phyloP scores from a whole-genome alignment of 1,140 invertebrate genomes.

The Eufriesea mexicana region DNA sequence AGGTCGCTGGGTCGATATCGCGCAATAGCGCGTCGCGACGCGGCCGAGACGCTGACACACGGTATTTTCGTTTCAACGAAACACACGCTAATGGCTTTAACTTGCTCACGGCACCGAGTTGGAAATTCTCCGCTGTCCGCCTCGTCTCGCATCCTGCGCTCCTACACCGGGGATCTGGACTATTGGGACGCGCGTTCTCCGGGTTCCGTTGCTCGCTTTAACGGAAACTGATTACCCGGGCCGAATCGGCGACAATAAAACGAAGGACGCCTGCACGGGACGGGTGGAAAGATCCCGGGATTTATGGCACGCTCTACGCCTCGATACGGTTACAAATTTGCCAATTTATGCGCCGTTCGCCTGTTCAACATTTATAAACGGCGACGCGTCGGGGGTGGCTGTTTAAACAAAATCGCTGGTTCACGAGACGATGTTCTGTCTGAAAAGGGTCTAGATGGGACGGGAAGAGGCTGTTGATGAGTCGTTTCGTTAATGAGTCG shows the following conservation, averaged over 20 bases:
- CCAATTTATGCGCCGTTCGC: background rate
- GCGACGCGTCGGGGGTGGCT: background rate
- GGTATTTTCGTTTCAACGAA: slow-evolving; percentile 22
- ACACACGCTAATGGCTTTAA: slow-evolving; percentile 41
- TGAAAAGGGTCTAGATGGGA: too few species aligned
- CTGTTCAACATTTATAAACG: background rate
- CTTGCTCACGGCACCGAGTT: slow-evolving; percentile 20
- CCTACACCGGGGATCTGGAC: background rate
- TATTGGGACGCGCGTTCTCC: background rate
- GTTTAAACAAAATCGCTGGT: background rate
- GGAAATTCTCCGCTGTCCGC: slow-evolving; percentile 26
- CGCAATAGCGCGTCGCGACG: background rate
- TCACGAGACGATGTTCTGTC: background rate
- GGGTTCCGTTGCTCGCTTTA: slow-evolving; percentile 21
- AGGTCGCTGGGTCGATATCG: background rate
- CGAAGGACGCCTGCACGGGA: background rate
- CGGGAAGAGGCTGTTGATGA: too few species aligned
- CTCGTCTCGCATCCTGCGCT: background rate
- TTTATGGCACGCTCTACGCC: slow-evolving; percentile 14
- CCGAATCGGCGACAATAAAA: slow-evolving; percentile 24
- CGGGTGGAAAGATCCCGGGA: background rate
- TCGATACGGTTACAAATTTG: slow-evolving; percentile 32
- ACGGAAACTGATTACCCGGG: slow-evolving; percentile 32
- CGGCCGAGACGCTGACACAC: background rate
- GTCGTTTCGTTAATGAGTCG: too few species aligned